Evolutionary conservation across 2,888 invertebrate species (phyloP).

Genomic region (Stenoptilia bipunctidactyla): DNA sequence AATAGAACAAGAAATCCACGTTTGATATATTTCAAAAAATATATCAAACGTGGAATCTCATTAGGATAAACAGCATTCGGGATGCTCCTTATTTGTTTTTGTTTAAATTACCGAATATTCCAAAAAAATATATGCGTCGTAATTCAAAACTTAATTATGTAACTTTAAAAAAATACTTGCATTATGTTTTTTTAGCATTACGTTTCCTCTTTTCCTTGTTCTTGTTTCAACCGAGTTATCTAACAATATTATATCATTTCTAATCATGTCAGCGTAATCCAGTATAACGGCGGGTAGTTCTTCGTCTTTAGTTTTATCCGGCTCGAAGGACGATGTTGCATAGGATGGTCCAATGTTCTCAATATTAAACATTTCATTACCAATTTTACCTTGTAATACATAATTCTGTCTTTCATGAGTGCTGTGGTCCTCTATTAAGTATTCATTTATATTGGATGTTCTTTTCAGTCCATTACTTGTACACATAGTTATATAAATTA

Average conservation of each 20-base stretch:
- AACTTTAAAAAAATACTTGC: no score
- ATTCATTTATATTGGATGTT: slow-evolving; percentile 32
- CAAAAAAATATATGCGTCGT: no score
- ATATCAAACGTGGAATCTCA: no score
- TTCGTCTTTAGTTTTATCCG: slow-evolving; percentile 28
- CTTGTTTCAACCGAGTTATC: slow-evolving; percentile 57
- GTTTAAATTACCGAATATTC: no score
- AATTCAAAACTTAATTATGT: no score
- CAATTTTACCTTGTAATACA: slow-evolving; percentile 29
- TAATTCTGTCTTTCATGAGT: slow-evolving; percentile 44
- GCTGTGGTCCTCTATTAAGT: slow-evolving; percentile 38
- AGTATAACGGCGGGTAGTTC: slow-evolving; percentile 45
- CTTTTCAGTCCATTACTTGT: slow-evolving; percentile 29
- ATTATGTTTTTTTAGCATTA: slow-evolving; percentile 8
- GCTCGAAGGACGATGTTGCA: slow-evolving; percentile 23
- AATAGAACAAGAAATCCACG: no score
- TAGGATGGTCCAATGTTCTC: slow-evolving; percentile 30
- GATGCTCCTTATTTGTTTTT: no score
- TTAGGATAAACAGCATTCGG: no score
- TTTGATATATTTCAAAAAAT: no score
- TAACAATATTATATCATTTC: slow-evolving; percentile 47
- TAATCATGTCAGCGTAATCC: slow-evolving; percentile 55
- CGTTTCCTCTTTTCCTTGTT: slow-evolving; percentile 49
- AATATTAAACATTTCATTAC: slow-evolving; percentile 25
- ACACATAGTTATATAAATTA: not conserved